Evolutionary conservation across 2,888 invertebrate genomes (phyloP).

Genomic region (Cryptocephalus moraei): DNA sequence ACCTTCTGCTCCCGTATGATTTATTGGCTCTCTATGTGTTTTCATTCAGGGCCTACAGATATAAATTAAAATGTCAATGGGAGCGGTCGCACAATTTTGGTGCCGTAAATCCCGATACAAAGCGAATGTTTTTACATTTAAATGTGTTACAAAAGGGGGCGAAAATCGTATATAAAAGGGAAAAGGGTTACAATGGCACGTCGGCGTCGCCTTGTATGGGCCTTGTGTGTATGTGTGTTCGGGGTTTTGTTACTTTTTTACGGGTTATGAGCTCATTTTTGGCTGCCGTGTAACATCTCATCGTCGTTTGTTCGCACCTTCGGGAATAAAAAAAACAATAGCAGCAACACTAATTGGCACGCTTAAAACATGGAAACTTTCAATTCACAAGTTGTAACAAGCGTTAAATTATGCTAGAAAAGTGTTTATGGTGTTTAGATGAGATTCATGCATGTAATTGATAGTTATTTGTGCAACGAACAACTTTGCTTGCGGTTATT

Average conservation of each 20-base stretch:
- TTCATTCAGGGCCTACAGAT: slow-evolving; percentile 13
- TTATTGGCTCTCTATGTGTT: slow-evolving; percentile 10
- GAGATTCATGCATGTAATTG: too few relatives aligned
- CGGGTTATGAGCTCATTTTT: slow-evolving; percentile 9
- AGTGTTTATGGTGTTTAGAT: too few relatives aligned
- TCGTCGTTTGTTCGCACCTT: too few relatives aligned
- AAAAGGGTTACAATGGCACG: neutral
- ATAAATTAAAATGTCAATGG: slow-evolving; percentile 25
- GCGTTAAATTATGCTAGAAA: too few relatives aligned
- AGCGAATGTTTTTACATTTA: slow-evolving; percentile 17
- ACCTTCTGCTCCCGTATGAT: slow-evolving; percentile 7
- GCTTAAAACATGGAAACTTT: too few relatives aligned
- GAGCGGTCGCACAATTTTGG: slow-evolving; percentile 21
- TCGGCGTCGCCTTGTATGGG: neutral
- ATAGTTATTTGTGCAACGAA: too few relatives aligned
- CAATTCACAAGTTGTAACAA: too few relatives aligned
- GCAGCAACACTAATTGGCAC: too few relatives aligned
- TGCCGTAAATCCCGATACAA: slow-evolving; percentile 22
- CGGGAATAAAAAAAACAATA: too few relatives aligned
- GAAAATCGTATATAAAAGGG: neutral
- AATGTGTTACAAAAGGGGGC: slow-evolving; percentile 12
- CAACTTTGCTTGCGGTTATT: too few relatives aligned
- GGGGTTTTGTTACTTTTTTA: slow-evolving; percentile 14
- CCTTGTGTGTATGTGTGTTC: too few relatives aligned
- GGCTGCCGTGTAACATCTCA: neutral